Evolutionary conservation across 2,797 vertebrate genomes (phyloP).

Genomic region (Menidia menidia): DNA sequence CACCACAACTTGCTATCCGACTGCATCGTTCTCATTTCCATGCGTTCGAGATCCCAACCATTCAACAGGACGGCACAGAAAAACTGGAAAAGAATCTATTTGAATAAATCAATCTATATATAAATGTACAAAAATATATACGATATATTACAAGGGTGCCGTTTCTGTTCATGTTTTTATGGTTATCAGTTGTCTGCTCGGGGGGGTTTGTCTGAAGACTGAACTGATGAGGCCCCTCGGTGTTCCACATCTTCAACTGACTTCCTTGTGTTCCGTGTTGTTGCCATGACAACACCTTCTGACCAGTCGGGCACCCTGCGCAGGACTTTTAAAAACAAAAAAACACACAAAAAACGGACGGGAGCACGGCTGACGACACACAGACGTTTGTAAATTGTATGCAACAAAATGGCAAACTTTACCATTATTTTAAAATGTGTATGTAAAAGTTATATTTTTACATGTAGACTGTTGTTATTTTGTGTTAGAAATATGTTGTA

Average conservation of each 20-base stretch:
- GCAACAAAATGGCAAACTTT: slow-evolving; percentile 94
- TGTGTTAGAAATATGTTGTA: slow-evolving; percentile 96
- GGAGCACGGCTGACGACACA: slow-evolving; percentile 82
- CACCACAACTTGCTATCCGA: slow-evolving; percentile 59
- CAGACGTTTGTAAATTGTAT: slow-evolving; percentile 98
- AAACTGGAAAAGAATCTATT: slow-evolving; percentile 87
- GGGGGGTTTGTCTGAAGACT: slow-evolving; percentile 76
- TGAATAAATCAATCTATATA: slow-evolving; percentile 86
- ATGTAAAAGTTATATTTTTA: slow-evolving; percentile 99
- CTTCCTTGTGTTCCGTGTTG: slow-evolving; percentile 69
- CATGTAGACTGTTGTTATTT: slow-evolving; percentile 98
- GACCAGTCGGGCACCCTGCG: slow-evolving; percentile 83
- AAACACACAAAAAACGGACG: slow-evolving; percentile 76
- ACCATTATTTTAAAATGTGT: slow-evolving; percentile 98
- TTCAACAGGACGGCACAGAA: slow-evolving; percentile 81
- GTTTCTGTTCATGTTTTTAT: slow-evolving; percentile 60
- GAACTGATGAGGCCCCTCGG: slow-evolving; percentile 70
- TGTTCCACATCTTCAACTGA: slow-evolving; percentile 72
- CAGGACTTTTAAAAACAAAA: slow-evolving; percentile 62
- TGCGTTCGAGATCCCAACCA: slow-evolving; percentile 71
- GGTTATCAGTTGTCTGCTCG: slow-evolving; percentile 60
- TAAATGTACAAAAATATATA: slow-evolving; percentile 88
- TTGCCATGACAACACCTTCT: slow-evolving; percentile 72
- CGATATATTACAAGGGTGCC: slow-evolving; percentile 83
- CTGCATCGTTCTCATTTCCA: slow-evolving; percentile 69